phyloP scores from a whole-genome alignment of 2,797 vertebrate genomes.

The Phoebastria nigripes region DNA sequence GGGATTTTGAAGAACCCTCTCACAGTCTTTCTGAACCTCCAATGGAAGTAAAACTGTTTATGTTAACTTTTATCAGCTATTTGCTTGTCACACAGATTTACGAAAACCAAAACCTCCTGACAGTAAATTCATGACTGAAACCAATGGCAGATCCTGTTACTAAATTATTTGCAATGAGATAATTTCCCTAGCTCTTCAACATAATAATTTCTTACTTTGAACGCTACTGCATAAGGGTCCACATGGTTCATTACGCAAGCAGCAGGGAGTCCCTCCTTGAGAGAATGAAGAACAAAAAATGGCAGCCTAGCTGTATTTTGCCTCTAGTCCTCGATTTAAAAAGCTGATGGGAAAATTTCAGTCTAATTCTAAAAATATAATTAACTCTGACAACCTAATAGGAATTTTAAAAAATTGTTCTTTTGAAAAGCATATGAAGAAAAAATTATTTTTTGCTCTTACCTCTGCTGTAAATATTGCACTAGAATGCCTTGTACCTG shows the following conservation, averaged over 20 bases:
- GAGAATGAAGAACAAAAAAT: not conserved
- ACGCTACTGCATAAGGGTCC: not conserved
- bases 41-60: not conserved
- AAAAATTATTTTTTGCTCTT: not conserved
- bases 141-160: not conserved
- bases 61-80: not conserved
- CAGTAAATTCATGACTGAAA: not conserved
- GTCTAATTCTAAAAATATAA: not conserved
- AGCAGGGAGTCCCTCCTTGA: not conserved
- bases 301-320: not conserved
- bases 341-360: not conserved
- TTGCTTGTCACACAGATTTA: not conserved
- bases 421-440: not conserved
- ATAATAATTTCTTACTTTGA: not conserved
- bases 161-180: not conserved
- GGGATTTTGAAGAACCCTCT: not conserved
- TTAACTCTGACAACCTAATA: constrained; percentile 10
- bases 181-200: not conserved
- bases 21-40: not conserved
- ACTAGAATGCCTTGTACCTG: not conserved
- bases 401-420: not conserved
- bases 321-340: not conserved
- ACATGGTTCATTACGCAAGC: constrained; percentile 17
- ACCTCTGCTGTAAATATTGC: not conserved
- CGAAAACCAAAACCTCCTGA: not conserved